Base-by-base conservation (phyloP, 2,888 invertebrate genomes). In the Galeopsomyia nigrocyanea region DNA sequence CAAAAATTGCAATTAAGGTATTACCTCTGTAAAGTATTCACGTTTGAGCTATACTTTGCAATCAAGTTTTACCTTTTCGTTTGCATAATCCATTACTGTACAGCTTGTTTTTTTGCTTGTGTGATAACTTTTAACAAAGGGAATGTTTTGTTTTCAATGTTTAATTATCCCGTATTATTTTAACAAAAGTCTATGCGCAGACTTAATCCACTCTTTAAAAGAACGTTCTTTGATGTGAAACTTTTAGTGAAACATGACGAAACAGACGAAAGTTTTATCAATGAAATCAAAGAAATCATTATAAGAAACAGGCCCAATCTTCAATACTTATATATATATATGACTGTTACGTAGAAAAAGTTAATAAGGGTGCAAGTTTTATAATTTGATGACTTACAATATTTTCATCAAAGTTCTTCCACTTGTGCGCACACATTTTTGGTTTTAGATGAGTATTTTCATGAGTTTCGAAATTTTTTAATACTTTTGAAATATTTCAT, bases 231-330 rank as follows among this genome's bases (percentile, higher is more conserved):
- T 19, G 49, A 57, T 58, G 51, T 61, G 13, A 39, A 75, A 63
- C 57, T 55, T 53, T 64, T 71, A 50, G 53, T 61, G 67, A 51
- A 65, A 68, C 60, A 71, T 65, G 73, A 57, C 68, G n/a, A n/a
- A 71, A 74, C 67, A 71, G n/a, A n/a, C n/a, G n/a, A n/a, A n/a
- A n/a, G 75, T 63, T 66, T 71, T 69, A 67, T 77, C 79, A 75
- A 79, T 67, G 76, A 79, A 74, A 79, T 80, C 81, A 81, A 75
- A 75, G 75, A 75, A 70, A 71, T 39, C 5, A 68, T 71, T 60
- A 57, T 58, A 61, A 68, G 71, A 64, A 70, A 58, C 62, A 73
- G 73, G 73, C 71, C 65, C 68, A 49, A 69, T 75, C 65, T 71
- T 75, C 68, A 71, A 73, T 73, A 71, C 68, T 68, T 67, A 72